Evolutionary conservation across 23 tunicate genomes (phyloP), one percentile per base, ranked within the genome.

Genomic region (Oikopleura dioica): DNA sequence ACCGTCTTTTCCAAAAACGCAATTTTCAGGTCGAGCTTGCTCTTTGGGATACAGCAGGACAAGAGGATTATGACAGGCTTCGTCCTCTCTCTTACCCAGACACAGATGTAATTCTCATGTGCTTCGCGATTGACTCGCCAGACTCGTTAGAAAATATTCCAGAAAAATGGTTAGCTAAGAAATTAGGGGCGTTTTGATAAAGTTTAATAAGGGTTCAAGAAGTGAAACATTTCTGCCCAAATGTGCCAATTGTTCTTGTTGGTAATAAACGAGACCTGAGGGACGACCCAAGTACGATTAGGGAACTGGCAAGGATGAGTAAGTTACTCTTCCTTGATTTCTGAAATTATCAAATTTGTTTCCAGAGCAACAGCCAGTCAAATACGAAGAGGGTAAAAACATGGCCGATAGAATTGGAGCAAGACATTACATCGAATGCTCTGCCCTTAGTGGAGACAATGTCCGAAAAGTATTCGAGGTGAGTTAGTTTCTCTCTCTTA

Each of bases 331-430:
- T 9, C 55, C 16, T 44, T 44, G 16, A 5, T 44, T 9, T 44
- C 16, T 44, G 16, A 5, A 63, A 63, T n/a, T n/a, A n/a, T n/a
- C n/a, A n/a, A n/a, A n/a, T n/a, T n/a, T n/a, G n/a, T n/a, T n/a
- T n/a, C n/a, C n/a, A n/a, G n/a, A n/a, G n/a, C n/a, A 94, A 58
- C 38, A 67, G 36, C 95, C 99, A 32, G 99, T 94, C 35, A 80
- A 77, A 38, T 4, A 59, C 33, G 99, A 94, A 12, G 99, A 94
- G 67, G 99, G 99, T 1, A 81, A 75, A 55, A 79, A 82, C 0
- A 94, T 94, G 99, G 95, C 99, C 35, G 99, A 94, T 29, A 86
- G 87, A 76, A 94, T 94, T 77, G 99, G 99, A 9, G 99, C 99
- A 33, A 82, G 50, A 77, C 86, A 92, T 12, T 94, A 94, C 69